These are phyloP conservation scores for Trogon melanurus DNA, from an alignment of 2,113 vertebrate genomes.

Conservation along the genomic window DNA sequence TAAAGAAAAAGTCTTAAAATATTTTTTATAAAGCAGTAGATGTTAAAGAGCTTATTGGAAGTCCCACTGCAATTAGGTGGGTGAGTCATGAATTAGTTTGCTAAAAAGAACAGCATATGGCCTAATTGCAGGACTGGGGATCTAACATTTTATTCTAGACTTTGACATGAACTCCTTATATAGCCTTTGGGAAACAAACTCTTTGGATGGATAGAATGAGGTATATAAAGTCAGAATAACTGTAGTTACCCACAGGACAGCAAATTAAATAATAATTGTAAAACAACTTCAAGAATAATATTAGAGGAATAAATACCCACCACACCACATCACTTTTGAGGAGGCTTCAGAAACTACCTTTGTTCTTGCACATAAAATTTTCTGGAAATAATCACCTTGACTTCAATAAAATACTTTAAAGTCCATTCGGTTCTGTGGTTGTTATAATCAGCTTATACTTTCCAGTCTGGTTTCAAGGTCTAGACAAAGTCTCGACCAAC, in stretches of 20 bases:
- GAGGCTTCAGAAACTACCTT: background rate
- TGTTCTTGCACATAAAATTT: background rate
- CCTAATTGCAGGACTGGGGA: slow-evolving; percentile 36
- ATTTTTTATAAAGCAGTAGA: slow-evolving; percentile 2
- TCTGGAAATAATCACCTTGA: background rate
- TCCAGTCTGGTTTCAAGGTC: background rate
- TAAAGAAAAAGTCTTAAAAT: background rate
- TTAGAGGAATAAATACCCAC: slow-evolving; percentile 37
- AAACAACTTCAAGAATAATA: slow-evolving; percentile 2
- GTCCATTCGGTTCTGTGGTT: background rate
- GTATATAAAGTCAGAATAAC: slow-evolving; percentile 22
- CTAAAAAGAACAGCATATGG: background rate
- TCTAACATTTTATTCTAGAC: slow-evolving; percentile 28
- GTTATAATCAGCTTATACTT: background rate
- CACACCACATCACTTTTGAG: background rate
- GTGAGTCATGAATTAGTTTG: slow-evolving; percentile 52
- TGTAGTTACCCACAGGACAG: slow-evolving; percentile 25
- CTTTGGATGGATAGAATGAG: background rate
- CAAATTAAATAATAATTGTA: slow-evolving; percentile 50
- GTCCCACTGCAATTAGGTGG: slow-evolving; percentile 35
- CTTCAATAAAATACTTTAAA: background rate
- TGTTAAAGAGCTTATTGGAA: slow-evolving; percentile 32
- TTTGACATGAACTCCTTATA: background rate
- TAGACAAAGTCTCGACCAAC: background rate
- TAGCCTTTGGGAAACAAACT: slow-evolving; percentile 40